Evolutionary conservation across 2,797 vertebrate species (phyloP).

Genomic region (Harpagifer antarcticus): DNA sequence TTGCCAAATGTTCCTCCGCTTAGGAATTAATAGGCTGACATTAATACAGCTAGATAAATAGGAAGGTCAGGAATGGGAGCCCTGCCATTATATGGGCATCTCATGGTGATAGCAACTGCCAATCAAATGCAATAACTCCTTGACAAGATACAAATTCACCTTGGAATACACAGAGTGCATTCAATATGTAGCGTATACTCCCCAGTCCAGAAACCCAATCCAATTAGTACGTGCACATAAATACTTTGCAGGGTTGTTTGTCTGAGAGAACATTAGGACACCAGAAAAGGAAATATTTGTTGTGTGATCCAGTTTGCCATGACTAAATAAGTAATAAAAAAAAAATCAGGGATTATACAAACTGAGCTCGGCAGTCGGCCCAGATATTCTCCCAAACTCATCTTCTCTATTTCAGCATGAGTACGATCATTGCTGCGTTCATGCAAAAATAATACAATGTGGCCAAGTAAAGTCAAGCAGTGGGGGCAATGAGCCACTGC

Average conservation of each 20-base stretch:
- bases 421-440: slow-evolving; percentile 51
- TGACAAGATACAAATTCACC: slow-evolving; percentile 77
- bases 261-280: slow-evolving; percentile 55
- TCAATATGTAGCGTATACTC: slow-evolving; percentile 43
- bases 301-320: slow-evolving; percentile 52
- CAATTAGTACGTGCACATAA: slow-evolving; percentile 63
- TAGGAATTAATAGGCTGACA: slow-evolving; percentile 96
- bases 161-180: slow-evolving; percentile 71
- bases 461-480: slow-evolving; percentile 49
- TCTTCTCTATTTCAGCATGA: slow-evolving; percentile 69
- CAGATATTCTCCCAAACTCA: slow-evolving; percentile 55
- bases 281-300: slow-evolving; percentile 60
- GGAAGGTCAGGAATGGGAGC: slow-evolving; percentile 89
- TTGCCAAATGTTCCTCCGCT: slow-evolving; percentile 90
- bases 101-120: slow-evolving; percentile 90
- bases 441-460: slow-evolving; percentile 56
- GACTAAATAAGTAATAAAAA: slow-evolving; percentile 68
- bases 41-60: slow-evolving; percentile 98
- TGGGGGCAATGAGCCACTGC: slow-evolving; percentile 1
- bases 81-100: slow-evolving; percentile 89
- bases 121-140: slow-evolving; percentile 90
- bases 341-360: slow-evolving; percentile 59
- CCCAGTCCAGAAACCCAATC: slow-evolving; percentile 52
- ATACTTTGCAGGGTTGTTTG: slow-evolving; percentile 52
- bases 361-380: slow-evolving; percentile 44